These are phyloP conservation scores for Melanotus villosus DNA, from an alignment of 2,888 invertebrate genomes.

Conservation along the genomic window DNA sequence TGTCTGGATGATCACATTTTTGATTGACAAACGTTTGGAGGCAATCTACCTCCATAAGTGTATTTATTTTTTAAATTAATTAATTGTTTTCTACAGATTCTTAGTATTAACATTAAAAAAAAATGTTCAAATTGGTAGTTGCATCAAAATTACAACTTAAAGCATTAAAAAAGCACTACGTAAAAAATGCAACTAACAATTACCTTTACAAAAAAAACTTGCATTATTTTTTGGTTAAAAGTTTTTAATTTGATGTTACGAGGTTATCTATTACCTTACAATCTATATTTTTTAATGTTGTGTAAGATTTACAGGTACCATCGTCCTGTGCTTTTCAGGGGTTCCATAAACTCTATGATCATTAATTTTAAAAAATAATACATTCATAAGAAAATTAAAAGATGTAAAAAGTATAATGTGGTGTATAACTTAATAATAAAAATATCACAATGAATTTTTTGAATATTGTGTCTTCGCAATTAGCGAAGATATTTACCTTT, in stretches of 20 bases:
- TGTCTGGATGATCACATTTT: constrained; percentile 33
- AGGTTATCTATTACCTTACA: constrained; percentile 8
- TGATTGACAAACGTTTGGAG: background rate
- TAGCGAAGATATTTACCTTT: too few relatives aligned
- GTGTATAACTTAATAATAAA: constrained; percentile 24
- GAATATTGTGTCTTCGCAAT: too few relatives aligned
- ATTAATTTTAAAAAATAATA: constrained; percentile 31
- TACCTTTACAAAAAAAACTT: background rate
- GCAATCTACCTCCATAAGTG: background rate
- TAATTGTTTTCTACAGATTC: background rate
- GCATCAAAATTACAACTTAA: constrained; percentile 27
- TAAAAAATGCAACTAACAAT: constrained; percentile 41
- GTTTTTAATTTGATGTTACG: constrained; percentile 20
- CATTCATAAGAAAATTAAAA: constrained; percentile 30
- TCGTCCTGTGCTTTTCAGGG: constrained; percentile 61
- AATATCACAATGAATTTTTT: constrained; percentile 15
- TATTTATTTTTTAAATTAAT: constrained; percentile 1
- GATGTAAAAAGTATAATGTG: constrained; percentile 36
- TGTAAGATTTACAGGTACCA: constrained; percentile 62
- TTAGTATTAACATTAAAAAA: constrained; percentile 10
- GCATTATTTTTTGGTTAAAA: constrained; percentile 9
- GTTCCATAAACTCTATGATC: constrained; percentile 52
- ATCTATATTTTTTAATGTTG: constrained; percentile 48
- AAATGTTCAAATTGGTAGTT: constrained; percentile 38
- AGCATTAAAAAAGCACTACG: constrained; percentile 3